Conservation (phyloP, 1,140 invertebrate species). For the Platyscapa corneri region DNA sequence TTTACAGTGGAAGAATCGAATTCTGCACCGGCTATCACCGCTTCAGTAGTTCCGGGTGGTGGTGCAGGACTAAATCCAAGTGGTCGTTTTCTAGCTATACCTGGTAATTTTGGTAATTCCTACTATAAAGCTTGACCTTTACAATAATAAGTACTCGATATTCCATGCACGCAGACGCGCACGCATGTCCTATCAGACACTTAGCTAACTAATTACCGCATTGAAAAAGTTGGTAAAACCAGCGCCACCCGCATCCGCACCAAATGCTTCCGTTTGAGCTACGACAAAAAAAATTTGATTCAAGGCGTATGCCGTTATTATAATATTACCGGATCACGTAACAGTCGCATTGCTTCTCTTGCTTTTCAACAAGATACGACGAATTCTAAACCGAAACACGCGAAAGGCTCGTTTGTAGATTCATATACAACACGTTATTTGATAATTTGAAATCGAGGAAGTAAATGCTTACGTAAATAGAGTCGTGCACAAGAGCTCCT, state of each 20-base stretch:
- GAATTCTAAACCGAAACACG: not conserved
- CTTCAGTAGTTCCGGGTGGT: constrained; percentile 65
- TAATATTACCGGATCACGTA: too few species aligned
- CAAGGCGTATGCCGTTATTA: too few species aligned
- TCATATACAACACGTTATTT: too few species aligned
- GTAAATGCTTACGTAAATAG: too few species aligned
- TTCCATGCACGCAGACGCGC: constrained; percentile 27
- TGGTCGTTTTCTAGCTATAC: constrained; percentile 84
- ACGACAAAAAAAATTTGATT: constrained; percentile 28
- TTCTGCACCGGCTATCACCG: constrained; percentile 71
- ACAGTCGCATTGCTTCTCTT: too few species aligned
- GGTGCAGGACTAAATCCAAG: constrained; percentile 73
- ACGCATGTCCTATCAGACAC: constrained; percentile 2
- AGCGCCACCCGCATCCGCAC: not conserved
- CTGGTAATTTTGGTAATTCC: constrained; percentile 72
- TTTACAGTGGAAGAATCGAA: constrained; percentile 77
- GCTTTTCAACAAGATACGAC: too few species aligned
- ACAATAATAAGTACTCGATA: constrained; percentile 21
- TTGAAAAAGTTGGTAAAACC: not conserved
- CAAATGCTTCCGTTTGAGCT: constrained; percentile 22
- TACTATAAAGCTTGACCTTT: constrained; percentile 39
- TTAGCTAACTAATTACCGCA: constrained; percentile 2
- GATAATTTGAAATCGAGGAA: too few species aligned
- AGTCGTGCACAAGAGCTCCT: too few species aligned
- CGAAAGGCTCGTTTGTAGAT: not conserved